Base-by-base conservation (phyloP, 2,888 invertebrate species). In the Pristionchus arcanus region DNA sequence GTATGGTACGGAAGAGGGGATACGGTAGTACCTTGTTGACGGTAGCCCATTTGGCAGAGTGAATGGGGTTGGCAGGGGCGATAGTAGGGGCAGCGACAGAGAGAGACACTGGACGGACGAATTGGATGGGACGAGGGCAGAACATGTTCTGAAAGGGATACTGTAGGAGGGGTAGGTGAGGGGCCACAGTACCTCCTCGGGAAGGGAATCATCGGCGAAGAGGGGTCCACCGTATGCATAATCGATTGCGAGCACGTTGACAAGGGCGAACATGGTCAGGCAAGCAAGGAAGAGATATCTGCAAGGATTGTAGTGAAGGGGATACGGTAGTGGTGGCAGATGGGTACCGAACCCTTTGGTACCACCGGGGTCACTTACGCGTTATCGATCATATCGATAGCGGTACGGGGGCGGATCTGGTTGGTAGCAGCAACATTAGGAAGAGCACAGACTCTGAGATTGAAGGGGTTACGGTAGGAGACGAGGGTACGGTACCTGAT, bases 231-330 rank as follows among this genome's bases (percentile, higher is more conserved):
- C 87, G 25, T 68, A 87, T 15, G 68, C 87, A 37, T 87, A 87
- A 28, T 87, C 87, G 68, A 87, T 87, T 42, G 34, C 55, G 15
- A 87, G 87, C 63, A 87, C 42, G 49, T 87, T 87, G 49, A 87
- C 42, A 13, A 87, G 59, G 2, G 87, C 63, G 42, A 87, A 42
- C 42, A 87, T 66, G 68, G 68, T 42, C n/a, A 87, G 68, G 3
- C 37, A 42, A 21, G 87, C 87, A 13, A 87, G 87, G 87, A 87
- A 66, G 42, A 87, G 66, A 49, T 87, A 87, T 68, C 87, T 87
- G 68, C 28, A 42, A 5, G 71, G 7, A 5, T 71, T 2, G 71
- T 71, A 71, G 68, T 19, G 31, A n/a, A n/a, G n/a, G 25, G 49
- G 81, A 81, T 81, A 81, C 81, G 25, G 74, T 74, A 13, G n/a